phyloP scores from a whole-genome alignment of 2,888 invertebrate genomes.

The Tolmerus cingulatus region DNA sequence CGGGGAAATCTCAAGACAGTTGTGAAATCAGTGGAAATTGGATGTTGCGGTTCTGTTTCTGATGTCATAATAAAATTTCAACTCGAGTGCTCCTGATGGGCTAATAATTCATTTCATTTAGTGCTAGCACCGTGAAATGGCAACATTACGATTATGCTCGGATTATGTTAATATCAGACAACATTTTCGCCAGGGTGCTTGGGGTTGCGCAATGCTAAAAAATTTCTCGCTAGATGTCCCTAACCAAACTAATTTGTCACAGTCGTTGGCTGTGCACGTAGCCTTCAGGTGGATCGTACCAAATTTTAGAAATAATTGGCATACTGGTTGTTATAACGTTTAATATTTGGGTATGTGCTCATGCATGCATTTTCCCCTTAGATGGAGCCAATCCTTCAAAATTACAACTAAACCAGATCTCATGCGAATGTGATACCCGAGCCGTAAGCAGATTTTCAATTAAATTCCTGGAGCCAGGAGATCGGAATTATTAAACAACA shows the following conservation, averaged over 20 bases:
- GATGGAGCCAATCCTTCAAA: not conserved
- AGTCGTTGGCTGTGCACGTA: not conserved
- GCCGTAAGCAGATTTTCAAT: not conserved
- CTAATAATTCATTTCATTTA: conserved; percentile 48
- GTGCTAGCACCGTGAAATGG: conserved; percentile 37
- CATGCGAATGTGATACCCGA: not conserved
- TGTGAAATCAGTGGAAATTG: conserved; percentile 35
- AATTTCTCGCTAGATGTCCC: not conserved
- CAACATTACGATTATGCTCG: conserved; percentile 34
- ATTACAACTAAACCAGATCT: not conserved
- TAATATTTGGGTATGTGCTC: not conserved
- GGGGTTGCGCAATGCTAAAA: not conserved
- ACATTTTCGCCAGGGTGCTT: not conserved
- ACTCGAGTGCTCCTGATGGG: conserved; percentile 50
- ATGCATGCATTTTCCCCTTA: not conserved
- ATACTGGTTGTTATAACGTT: not conserved
- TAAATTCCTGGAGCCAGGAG: not conserved
- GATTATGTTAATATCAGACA: conserved; percentile 31
- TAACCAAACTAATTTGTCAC: not conserved
- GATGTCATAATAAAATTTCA: conserved; percentile 49
- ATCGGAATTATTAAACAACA: not conserved
- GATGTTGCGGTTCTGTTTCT: conserved; percentile 41
- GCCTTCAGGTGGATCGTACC: not conserved
- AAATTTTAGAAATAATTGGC: not conserved
- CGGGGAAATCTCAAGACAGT: conserved; percentile 39